These are phyloP conservation scores for Odontamblyopus lacepedii DNA, from an alignment of 2,797 vertebrate species.

Conservation along the genomic window DNA sequence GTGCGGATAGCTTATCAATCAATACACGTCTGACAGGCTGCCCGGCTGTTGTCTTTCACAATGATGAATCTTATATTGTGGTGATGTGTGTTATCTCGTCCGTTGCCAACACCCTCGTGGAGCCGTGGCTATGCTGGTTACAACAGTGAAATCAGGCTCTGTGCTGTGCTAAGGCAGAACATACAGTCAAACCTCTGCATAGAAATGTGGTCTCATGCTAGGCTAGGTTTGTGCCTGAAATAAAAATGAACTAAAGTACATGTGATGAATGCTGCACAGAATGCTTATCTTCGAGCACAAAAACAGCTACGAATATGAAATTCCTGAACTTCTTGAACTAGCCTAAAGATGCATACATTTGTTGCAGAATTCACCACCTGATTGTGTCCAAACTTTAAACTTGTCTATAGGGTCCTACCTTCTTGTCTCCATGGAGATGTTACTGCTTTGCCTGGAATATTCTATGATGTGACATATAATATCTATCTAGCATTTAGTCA, in stretches of 20 bases:
- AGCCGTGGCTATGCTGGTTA: slow-evolving; percentile 22
- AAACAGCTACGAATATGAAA: not conserved
- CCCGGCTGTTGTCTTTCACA: slow-evolving; percentile 35
- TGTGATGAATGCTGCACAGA: not conserved
- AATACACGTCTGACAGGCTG: slow-evolving; percentile 38
- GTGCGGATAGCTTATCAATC: slow-evolving; percentile 55
- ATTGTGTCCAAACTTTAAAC: too few species aligned
- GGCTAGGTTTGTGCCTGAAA: not conserved
- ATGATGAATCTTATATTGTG: slow-evolving; percentile 27
- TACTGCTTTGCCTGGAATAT: too few species aligned
- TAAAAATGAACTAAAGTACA: not conserved
- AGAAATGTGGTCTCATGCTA: not conserved
- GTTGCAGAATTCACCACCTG: too few species aligned
- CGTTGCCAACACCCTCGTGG: slow-evolving; percentile 17
- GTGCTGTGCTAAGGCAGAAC: slow-evolving; percentile 6
- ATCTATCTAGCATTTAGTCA: too few species aligned
- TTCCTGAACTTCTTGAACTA: not conserved
- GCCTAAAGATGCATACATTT: not conserved
- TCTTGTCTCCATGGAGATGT: too few species aligned
- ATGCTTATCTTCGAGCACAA: not conserved
- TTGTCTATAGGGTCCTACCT: too few species aligned
- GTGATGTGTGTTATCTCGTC: slow-evolving; percentile 17
- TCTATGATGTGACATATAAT: too few species aligned
- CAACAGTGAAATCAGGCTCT: slow-evolving; percentile 5
- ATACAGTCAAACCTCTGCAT: not conserved